Evolutionary conservation across 2,888 invertebrate species (phyloP), one percentile per base, ranked within the genome.

Genomic region (Rhorus exstirpatorius): DNA sequence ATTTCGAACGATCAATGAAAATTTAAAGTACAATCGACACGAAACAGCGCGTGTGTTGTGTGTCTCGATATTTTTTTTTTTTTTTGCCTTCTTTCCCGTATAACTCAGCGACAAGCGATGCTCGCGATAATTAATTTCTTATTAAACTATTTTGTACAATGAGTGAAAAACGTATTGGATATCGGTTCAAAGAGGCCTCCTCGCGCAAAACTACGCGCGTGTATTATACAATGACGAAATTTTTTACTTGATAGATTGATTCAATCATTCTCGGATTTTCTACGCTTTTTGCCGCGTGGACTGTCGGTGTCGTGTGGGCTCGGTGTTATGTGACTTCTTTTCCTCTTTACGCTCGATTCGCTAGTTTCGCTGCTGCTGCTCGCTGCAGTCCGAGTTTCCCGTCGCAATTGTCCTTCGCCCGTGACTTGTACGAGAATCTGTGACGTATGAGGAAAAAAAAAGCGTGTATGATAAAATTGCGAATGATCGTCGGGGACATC

Each of bases 221-320:
- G 4, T 38, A 38, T 38, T 38, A 31, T 10, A 10, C 10, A 8
- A 8, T 38, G 8, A 8, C 4, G 38, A 3, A 38, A 10, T 7
- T 8, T 38, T 38, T 38, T 38, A n/a, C n/a, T n/a, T n/a, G n/a
- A n/a, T n/a, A n/a, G n/a, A n/a, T n/a, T n/a, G n/a, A n/a, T n/a
- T n/a, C n/a, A 91, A 82, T 93, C 92, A 79, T 92, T 92, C 65
- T 93, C 92, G 3, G 91, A 90, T 88, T 92, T 93, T 87, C 92
- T 89, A 35, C 90, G 88, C 81, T 93, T 93, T 71, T 92, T 93
- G 7, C 88, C 88, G 8, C 92, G 89, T 3, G 90, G 87, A 84
- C 86, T 92, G 2, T 93, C 93, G 3, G 88, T 90, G 70, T 92
- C 92, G 49, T 89, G 91, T 12, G 91, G 91, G 85, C 89, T 92